Base-by-base conservation (phyloP, 2,888 invertebrate species). In the Pyrgus malvae region DNA sequence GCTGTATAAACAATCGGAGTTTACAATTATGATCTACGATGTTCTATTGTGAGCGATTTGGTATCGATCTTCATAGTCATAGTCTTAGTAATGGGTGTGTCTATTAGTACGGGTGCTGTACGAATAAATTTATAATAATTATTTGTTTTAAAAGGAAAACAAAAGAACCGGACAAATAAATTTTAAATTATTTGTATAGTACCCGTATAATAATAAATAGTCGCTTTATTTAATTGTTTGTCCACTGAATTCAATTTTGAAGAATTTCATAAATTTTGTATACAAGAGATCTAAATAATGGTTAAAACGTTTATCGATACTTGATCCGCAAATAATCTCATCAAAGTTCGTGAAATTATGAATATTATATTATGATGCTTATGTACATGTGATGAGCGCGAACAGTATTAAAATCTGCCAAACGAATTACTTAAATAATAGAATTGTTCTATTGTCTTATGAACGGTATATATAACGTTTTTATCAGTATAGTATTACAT, bases 1-100 rank as follows among this genome's bases (percentile, higher is more conserved):
- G 96, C 96, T 49, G 97, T 97, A 68, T 95, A 92, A 83, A 65
- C 38, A 48, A 40, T 17, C 46, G 9, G 12, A 40, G 6, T 54
- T 17, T 27, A 53, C 37, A 1, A 40, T 53, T 17, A 46, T 29
- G 23, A 46, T 53, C 21, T 46, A 45, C 16, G 53, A 53, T 31
- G 16, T 55, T 25, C 41, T 29, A 9, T 6, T 55, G n/a, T 54
- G 16, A 48, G 9, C 29, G 3, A 9, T 14, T 1, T 3, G 9
- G 35, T 44, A 53, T 25, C 27, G 9, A 19, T 19, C 14, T 29
- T 27, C 17, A n/a, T 35, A 17, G 9, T 16, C 16, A 29, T 3
- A 29, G n/a, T 11, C 3, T 4, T n/a, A 29, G 27, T n/a, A 29
- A 29, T 3, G 27, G 27, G 27, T 29, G n/a, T n/a, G n/a, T n/a